Conservation (phyloP, 2,113 vertebrate genomes). For the Himantopus leucocephalus region DNA sequence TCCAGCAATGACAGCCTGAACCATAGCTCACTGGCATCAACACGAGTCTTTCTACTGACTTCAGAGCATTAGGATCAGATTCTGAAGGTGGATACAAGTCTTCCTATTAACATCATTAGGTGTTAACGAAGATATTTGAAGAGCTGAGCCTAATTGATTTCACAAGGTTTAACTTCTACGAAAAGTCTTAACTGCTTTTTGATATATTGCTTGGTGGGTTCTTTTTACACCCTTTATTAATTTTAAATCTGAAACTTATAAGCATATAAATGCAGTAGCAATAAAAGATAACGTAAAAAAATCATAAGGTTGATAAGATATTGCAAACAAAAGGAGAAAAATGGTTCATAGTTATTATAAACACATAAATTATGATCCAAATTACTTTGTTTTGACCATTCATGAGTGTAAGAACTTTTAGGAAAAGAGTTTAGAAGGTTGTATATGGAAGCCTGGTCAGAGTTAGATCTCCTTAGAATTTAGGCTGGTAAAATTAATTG, state of each 20-base stretch:
- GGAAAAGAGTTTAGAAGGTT: not conserved
- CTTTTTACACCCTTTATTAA: slow-evolving; percentile 23
- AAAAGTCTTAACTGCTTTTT: not conserved
- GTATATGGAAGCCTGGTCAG: not conserved
- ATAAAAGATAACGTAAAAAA: slow-evolving; percentile 27
- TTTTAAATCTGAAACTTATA: slow-evolving; percentile 36
- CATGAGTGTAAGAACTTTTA: not conserved
- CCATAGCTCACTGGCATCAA: not conserved
- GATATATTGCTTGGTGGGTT: not conserved
- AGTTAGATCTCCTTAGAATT: not conserved
- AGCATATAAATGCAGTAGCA: not conserved
- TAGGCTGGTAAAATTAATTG: not conserved
- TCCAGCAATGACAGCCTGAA: slow-evolving; percentile 2
- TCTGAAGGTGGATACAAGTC: not conserved
- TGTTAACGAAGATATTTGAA: not conserved
- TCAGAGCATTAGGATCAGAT: not conserved
- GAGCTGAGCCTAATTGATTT: not conserved
- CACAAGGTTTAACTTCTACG: not conserved
- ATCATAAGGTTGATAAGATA: not conserved
- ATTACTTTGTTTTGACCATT: not conserved
- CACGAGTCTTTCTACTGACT: not conserved
- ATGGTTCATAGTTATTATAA: not conserved
- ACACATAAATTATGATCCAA: not conserved
- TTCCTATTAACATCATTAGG: not conserved
- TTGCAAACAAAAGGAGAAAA: slow-evolving; percentile 15